Evolutionary conservation across 2,888 invertebrate genomes (phyloP).

Genomic region (Argyresthia goedartella): DNA sequence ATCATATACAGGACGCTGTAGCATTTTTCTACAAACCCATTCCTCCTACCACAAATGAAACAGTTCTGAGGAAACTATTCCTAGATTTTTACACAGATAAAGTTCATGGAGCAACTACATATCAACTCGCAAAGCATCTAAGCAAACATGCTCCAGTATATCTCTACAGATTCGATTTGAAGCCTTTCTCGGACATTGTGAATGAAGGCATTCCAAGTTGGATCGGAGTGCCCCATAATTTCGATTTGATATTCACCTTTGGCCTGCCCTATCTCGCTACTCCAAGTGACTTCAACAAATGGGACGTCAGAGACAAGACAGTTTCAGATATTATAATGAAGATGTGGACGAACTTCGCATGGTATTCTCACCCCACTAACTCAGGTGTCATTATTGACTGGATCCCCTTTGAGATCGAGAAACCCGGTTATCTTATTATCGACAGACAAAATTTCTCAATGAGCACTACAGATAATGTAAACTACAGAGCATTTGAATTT

Average conservation of each 20-base stretch:
- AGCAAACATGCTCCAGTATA: slow-evolving; percentile 74
- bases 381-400: slow-evolving; percentile 81
- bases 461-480: slow-evolving; percentile 75
- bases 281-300: slow-evolving; percentile 71
- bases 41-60: slow-evolving; percentile 73
- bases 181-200: slow-evolving; percentile 75
- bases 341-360: slow-evolving; percentile 84
- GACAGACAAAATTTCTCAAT: slow-evolving; percentile 82
- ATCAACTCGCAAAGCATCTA: slow-evolving; percentile 75
- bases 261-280: slow-evolving; percentile 81
- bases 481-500: slow-evolving; percentile 84
- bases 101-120: slow-evolving; percentile 79
- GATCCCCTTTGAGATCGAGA: slow-evolving; percentile 77
- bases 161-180: slow-evolving; percentile 82
- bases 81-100: slow-evolving; percentile 82
- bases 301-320: slow-evolving; percentile 84
- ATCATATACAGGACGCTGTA: slow-evolving; percentile 79
- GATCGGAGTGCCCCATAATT: slow-evolving; percentile 86
- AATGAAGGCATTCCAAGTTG: slow-evolving; percentile 79
- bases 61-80: slow-evolving; percentile 73
- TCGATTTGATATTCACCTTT: slow-evolving; percentile 85
- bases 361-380: slow-evolving; percentile 78
- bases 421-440: slow-evolving; percentile 79
- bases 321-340: slow-evolving; percentile 85
- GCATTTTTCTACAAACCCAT: slow-evolving; percentile 82